Percentiles rank a stretch among this genome's conserved stretches.
Conservation (phyloP, 1,140 invertebrate species). For the Diabrotica undecimpunctata region DNA sequence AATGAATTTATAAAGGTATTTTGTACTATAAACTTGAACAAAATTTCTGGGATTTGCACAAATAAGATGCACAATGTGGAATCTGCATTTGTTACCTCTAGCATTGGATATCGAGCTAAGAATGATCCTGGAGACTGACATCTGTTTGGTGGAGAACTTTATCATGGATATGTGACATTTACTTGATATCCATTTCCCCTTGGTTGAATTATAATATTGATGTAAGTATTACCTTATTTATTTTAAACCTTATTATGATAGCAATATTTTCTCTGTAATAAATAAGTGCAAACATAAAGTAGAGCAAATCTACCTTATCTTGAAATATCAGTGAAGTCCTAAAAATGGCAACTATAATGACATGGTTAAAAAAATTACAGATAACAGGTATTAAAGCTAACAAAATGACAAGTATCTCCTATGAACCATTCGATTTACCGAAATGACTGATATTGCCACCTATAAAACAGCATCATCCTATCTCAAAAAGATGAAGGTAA, state of each 20-base stretch:
- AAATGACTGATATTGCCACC: too few relatives aligned
- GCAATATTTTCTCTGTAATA: too few relatives aligned
- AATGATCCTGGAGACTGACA: constrained; percentile 48
- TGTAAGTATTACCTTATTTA: constrained; percentile 29
- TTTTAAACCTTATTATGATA: not conserved
- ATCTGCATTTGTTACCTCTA: constrained; percentile 37
- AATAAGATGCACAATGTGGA: constrained; percentile 43
- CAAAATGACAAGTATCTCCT: too few relatives aligned
- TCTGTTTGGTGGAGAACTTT: constrained; percentile 20
- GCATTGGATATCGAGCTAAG: constrained; percentile 42
- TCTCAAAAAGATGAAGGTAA: too few relatives aligned
- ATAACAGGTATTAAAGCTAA: too few relatives aligned
- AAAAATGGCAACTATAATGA: too few relatives aligned
- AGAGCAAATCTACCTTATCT: too few relatives aligned
- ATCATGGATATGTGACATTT: constrained; percentile 41
- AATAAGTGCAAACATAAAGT: too few relatives aligned
- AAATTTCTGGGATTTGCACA: constrained; percentile 37
- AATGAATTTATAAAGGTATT: constrained; percentile 35
- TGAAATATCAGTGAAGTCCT: too few relatives aligned
- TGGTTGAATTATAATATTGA: constrained; percentile 25
- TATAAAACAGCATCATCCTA: too few relatives aligned
- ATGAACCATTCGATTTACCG: too few relatives aligned
- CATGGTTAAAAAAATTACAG: too few relatives aligned
- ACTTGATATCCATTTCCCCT: constrained; percentile 37
- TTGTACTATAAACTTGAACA: constrained; percentile 37